Evolutionary conservation across 2,888 invertebrate species (phyloP).

Genomic region (Polia nebulosa): DNA sequence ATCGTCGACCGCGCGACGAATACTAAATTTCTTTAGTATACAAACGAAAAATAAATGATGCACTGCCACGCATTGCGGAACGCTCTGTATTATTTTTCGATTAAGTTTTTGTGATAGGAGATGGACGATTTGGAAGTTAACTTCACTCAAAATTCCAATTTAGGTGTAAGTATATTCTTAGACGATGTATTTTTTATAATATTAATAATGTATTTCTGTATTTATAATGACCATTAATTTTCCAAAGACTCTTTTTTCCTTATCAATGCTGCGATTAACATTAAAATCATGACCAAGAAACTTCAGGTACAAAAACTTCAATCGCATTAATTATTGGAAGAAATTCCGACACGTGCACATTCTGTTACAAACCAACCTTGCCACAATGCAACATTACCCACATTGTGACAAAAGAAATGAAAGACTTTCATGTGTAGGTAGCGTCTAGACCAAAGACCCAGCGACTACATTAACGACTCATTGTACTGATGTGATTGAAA

Average conservation of each 20-base stretch:
- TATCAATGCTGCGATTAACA: not conserved
- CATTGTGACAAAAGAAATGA: slow-evolving; percentile 62
- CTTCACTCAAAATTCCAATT: slow-evolving; percentile 38
- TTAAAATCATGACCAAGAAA: not conserved
- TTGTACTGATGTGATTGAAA: slow-evolving; percentile 80
- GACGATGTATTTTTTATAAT: too few relatives aligned
- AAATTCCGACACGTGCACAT: slow-evolving; percentile 7
- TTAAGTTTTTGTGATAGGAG: slow-evolving; percentile 76
- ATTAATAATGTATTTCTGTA: too few relatives aligned
- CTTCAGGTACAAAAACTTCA: not conserved
- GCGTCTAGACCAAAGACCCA: slow-evolving; percentile 72
- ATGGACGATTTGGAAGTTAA: slow-evolving; percentile 20
- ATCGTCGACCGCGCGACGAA: slow-evolving; percentile 87
- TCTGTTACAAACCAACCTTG: slow-evolving; percentile 9
- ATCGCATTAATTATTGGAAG: not conserved
- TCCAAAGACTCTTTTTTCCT: too few relatives aligned
- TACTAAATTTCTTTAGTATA: slow-evolving; percentile 88
- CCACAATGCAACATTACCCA: slow-evolving; percentile 41
- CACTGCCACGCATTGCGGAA: slow-evolving; percentile 79
- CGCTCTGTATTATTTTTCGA: slow-evolving; percentile 82
- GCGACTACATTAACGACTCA: slow-evolving; percentile 80
- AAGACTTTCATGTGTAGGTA: slow-evolving; percentile 75
- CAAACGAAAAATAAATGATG: slow-evolving; percentile 88
- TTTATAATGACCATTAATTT: not conserved
- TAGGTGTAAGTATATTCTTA: slow-evolving; percentile 10